phyloP scores from a whole-genome alignment of 2,113 vertebrate species.

The Sminthopsis crassicaudata region DNA sequence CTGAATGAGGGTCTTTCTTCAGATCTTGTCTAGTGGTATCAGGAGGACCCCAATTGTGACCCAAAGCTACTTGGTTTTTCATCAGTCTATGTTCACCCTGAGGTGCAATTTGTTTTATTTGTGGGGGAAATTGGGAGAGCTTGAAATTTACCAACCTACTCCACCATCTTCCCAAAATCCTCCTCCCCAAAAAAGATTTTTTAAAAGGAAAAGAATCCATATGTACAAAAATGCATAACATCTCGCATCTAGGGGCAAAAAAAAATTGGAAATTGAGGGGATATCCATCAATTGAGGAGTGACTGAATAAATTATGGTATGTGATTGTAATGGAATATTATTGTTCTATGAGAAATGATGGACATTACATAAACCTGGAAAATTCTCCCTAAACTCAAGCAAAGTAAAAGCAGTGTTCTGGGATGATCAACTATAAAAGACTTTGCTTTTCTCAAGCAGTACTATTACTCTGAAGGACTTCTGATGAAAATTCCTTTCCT shows the following conservation, averaged over 20 bases:
- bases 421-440: not conserved
- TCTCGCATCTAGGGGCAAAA: not conserved
- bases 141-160: too few species aligned
- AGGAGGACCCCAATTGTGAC: too few species aligned
- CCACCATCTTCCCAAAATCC: too few species aligned
- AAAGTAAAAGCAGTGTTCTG: not conserved
- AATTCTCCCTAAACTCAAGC: too few species aligned
- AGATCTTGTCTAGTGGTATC: too few species aligned
- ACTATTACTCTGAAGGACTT: not conserved
- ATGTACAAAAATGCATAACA: not conserved
- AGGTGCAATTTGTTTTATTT: too few species aligned
- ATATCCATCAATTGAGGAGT: not conserved
- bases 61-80: too few species aligned
- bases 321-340: not conserved
- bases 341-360: not conserved
- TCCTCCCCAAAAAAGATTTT: too few species aligned
- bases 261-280: not conserved
- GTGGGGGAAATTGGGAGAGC: too few species aligned
- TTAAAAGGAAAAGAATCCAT: not conserved
- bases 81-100: too few species aligned
- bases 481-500: too few species aligned
- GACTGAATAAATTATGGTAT: not conserved
- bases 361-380: not conserved
- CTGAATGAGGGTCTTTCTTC: too few species aligned
- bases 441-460: not conserved